phyloP scores from a whole-genome alignment of 2,888 invertebrate species.

The Nomada ferruginata region DNA sequence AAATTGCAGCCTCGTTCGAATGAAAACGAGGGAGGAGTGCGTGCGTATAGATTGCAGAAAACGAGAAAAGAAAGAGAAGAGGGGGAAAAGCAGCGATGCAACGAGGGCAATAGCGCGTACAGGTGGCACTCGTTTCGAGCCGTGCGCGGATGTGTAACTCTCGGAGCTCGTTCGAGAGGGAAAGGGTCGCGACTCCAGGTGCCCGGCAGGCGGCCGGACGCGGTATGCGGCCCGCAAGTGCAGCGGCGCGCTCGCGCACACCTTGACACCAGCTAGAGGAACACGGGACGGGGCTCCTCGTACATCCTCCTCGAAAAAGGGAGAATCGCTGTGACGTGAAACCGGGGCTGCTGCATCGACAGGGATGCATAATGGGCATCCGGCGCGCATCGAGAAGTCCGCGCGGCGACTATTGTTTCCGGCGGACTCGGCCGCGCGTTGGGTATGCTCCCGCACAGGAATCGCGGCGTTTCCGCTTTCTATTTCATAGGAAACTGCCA shows the following conservation, averaged over 20 bases:
- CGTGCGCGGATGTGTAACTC: conserved; percentile 29
- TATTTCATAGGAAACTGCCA: no score
- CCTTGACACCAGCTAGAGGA: neutral
- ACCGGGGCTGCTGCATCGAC: conserved; percentile 42
- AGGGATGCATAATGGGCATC: conserved; percentile 56
- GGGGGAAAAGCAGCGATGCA: neutral
- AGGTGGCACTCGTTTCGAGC: neutral
- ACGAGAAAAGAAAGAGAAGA: neutral
- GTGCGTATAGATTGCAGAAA: no score
- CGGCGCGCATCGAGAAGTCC: conserved; percentile 46
- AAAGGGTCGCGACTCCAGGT: conserved; percentile 31
- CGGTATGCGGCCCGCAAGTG: conserved; percentile 55
- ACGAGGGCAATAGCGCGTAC: conserved; percentile 4
- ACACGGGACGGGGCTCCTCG: no score
- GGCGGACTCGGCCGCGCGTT: conserved; percentile 4
- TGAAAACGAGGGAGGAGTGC: no score
- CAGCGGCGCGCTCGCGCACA: conserved; percentile 28
- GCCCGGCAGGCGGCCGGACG: conserved; percentile 13
- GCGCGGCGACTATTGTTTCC: conserved; percentile 45
- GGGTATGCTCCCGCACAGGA: no score
- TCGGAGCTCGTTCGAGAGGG: conserved; percentile 56
- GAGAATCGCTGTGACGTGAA: conserved; percentile 55
- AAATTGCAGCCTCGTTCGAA: no score
- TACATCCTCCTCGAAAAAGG: conserved; percentile 9
- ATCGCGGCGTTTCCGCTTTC: no score